These are phyloP conservation scores for Gallinago undulata DNA, from an alignment of 2,113 vertebrate species.

Conservation along the genomic window DNA sequence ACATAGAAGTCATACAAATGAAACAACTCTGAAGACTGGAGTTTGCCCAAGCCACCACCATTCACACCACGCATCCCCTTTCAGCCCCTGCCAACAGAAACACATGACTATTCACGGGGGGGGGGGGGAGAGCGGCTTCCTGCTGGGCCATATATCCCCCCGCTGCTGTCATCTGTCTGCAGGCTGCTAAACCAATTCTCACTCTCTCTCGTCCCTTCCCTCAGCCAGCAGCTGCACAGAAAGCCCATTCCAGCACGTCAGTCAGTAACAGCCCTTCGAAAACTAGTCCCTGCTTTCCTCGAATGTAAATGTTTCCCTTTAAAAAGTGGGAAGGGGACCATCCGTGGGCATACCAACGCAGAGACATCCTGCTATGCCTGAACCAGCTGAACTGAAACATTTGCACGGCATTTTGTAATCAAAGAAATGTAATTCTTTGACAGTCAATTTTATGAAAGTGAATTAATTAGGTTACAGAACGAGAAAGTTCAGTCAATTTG, in stretches of 20 bases:
- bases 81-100: constrained; percentile 24
- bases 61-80: background rate
- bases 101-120: background rate
- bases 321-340: background rate
- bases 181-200: constrained; percentile 2
- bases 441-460: background rate
- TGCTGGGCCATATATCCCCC: background rate
- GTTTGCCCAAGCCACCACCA: background rate
- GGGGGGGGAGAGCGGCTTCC: background rate
- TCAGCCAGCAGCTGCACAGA: background rate
- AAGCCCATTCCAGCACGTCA: background rate
- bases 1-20: constrained; percentile 25
- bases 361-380: background rate
- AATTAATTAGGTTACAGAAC: background rate
- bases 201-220: background rate
- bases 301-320: background rate
- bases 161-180: constrained; percentile 27
- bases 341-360: background rate
- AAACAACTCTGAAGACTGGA: background rate
- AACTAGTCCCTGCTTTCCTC: background rate
- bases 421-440: background rate
- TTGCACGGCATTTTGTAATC: background rate
- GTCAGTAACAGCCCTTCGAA: background rate
- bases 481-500: background rate
- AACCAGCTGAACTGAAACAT: background rate